Evolutionary conservation across 1,140 invertebrate genomes (phyloP), one percentile per base, ranked within the genome.

Genomic region (Gryllus bimaculatus): DNA sequence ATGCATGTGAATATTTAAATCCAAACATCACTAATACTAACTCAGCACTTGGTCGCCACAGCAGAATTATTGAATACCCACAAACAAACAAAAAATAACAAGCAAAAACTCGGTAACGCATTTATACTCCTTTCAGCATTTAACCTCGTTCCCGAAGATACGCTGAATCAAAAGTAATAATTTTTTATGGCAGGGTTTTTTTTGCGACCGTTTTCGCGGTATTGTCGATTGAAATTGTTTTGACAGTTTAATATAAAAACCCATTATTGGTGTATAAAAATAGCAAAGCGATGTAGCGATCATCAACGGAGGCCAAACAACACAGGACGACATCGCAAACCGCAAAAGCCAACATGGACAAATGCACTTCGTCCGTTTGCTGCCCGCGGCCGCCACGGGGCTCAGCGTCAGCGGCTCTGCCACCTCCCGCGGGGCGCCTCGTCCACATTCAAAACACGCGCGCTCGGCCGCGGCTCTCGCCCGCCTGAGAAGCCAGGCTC

Each of bases 191-290:
- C 0, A 13, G 2, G 54, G 0, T 2, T 10, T 8, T 8, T 66
- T 66, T 66, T 66, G 54, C 18, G 54, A 66, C 18, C 18, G 7
- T 66, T 66, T 66, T 66, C 54, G 18, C 18, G 54, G 10, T 66
- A 66, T 66, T 66, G 54, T 13, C 54, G 54, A 66, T 66, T 10
- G 54, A 66, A 66, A 13, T 10, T 66, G 54, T 66, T 66, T 66
- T 66, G 54, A 66, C 54, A 66, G 54, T 66, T 66, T 66, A 66
- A 66, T 66, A 66, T 66, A 66, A 66, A 66, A 66, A 66, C 54
- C 54, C 18, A 66, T 66, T 66, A 66, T 18, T 10, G 18, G 18
- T 13, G 18, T 13, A 66, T 66, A 66, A 66, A 66, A 66, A 66
- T 18, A 66, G 54, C 54, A 66, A 39, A 66, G 54, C 54, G 54